These are phyloP conservation scores for Astreopora myriophthalma DNA, from an alignment of 64 coral and sea anemone genomes.

Conservation along the genomic window DNA sequence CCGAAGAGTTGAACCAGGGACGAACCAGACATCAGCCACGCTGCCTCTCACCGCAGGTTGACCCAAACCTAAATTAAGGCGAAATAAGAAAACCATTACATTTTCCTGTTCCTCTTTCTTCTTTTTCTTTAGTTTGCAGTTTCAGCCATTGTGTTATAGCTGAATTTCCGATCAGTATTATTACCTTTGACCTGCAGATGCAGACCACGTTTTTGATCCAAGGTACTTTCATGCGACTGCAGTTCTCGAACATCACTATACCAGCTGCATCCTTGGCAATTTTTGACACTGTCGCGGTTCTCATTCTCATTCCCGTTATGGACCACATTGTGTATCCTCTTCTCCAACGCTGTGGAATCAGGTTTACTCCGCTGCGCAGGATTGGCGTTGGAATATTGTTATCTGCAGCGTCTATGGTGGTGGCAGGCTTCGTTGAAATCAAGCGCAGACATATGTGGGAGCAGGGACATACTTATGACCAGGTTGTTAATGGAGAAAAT, in stretches of 20 bases:
- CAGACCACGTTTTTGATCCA: slow-evolving; percentile 59
- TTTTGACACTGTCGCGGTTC: slow-evolving; percentile 47
- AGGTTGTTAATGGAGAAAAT: slow-evolving; percentile 31
- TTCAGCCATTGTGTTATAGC: too few relatives aligned
- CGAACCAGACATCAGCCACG: too few relatives aligned
- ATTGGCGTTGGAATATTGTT: slow-evolving; percentile 75
- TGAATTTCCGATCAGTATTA: too few relatives aligned
- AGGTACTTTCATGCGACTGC: slow-evolving; percentile 68
- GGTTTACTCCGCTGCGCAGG: slow-evolving; percentile 65
- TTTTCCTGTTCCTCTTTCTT: too few relatives aligned
- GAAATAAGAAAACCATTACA: too few relatives aligned
- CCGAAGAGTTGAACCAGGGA: too few relatives aligned
- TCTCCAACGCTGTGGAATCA: slow-evolving; percentile 42
- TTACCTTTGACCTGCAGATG: too few relatives aligned
- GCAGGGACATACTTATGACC: slow-evolving; percentile 10
- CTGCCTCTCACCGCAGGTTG: too few relatives aligned
- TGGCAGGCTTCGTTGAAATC: slow-evolving; percentile 73
- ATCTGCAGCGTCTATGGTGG: slow-evolving; percentile 44
- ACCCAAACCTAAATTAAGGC: too few relatives aligned
- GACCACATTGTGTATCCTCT: slow-evolving; percentile 65
- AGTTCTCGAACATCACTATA: slow-evolving; percentile 1
- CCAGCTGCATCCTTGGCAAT: slow-evolving; percentile 61
- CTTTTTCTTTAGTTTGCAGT: too few relatives aligned
- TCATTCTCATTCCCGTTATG: slow-evolving; percentile 69
- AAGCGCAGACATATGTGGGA: slow-evolving; percentile 28